phyloP scores from a whole-genome alignment of 2,113 vertebrate genomes.

The Rhinichthys klamathensis region DNA sequence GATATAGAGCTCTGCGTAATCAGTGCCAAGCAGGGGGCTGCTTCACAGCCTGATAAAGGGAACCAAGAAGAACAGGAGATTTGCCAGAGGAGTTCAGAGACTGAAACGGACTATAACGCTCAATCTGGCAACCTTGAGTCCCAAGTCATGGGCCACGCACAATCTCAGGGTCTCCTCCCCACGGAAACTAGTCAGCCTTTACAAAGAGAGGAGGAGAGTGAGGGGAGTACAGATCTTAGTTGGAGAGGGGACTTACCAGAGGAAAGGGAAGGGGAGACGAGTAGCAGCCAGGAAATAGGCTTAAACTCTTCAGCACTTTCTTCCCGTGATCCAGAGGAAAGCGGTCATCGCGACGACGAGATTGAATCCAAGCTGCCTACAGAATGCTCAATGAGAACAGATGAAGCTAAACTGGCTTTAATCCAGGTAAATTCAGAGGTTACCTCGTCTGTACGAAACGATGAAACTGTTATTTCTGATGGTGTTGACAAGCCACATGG shows the following conservation, averaged over 20 bases:
- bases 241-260: slow-evolving; percentile 24
- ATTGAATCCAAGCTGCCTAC: neutral
- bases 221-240: slow-evolving; percentile 14
- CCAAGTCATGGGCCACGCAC: slow-evolving; percentile 47
- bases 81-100: slow-evolving; percentile 29
- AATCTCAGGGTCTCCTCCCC: slow-evolving; percentile 48
- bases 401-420: neutral
- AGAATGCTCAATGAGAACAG: neutral
- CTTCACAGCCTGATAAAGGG: slow-evolving; percentile 16
- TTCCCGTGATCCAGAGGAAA: slow-evolving; percentile 19
- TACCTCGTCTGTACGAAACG: neutral
- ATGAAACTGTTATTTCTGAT: neutral
- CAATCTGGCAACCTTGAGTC: slow-evolving; percentile 43
- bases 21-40: slow-evolving; percentile 30
- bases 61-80: slow-evolving; percentile 2
- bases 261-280: slow-evolving; percentile 35
- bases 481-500: neutral
- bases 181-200: slow-evolving; percentile 16
- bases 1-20: slow-evolving; percentile 47
- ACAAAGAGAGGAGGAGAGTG: slow-evolving; percentile 4
- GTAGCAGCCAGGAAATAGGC: slow-evolving; percentile 28
- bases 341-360: neutral
- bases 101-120: neutral
- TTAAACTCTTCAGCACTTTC: neutral
- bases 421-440: neutral